Conservation (phyloP, 2,113 vertebrate species). For the Verasper variegatus region DNA sequence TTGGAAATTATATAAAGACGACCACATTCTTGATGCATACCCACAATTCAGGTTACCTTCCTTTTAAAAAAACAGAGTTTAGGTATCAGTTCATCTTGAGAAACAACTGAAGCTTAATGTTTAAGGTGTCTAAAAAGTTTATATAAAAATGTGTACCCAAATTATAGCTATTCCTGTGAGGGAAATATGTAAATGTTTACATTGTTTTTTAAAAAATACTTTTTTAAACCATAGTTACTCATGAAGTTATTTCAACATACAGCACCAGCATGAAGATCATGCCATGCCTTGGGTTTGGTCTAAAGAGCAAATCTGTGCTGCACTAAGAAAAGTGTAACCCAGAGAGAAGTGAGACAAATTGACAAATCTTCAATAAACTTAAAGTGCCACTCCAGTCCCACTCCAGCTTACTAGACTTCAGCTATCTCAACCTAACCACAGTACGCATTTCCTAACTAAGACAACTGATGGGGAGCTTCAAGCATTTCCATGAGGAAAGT, state of each 20-base stretch:
- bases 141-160: slow-evolving; percentile 83
- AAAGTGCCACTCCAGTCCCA: slow-evolving; percentile 86
- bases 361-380: slow-evolving; percentile 82
- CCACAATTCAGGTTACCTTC: slow-evolving; percentile 52
- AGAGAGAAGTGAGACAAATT: slow-evolving; percentile 83
- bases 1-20: slow-evolving; percentile 50
- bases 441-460: slow-evolving; percentile 77
- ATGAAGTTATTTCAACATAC: slow-evolving; percentile 78
- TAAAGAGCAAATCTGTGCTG: slow-evolving; percentile 80
- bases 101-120: slow-evolving; percentile 72
- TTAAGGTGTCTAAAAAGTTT: slow-evolving; percentile 78
- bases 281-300: slow-evolving; percentile 82
- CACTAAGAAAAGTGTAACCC: slow-evolving; percentile 74
- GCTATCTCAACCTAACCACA: slow-evolving; percentile 74
- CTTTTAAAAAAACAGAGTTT: slow-evolving; percentile 55
- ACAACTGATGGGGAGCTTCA: slow-evolving; percentile 91
- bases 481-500: slow-evolving; percentile 98
- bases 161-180: slow-evolving; percentile 74
- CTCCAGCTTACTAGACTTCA: slow-evolving; percentile 78
- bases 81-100: slow-evolving; percentile 44
- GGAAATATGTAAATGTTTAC: slow-evolving; percentile 76
- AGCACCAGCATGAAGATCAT: slow-evolving; percentile 84
- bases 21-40: slow-evolving; percentile 62
- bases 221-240: slow-evolving; percentile 71
- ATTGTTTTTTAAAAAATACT: slow-evolving; percentile 74